These are phyloP conservation scores for Oncorhynchus masou DNA, from an alignment of 2,113 vertebrate genomes.

Conservation along the genomic window DNA sequence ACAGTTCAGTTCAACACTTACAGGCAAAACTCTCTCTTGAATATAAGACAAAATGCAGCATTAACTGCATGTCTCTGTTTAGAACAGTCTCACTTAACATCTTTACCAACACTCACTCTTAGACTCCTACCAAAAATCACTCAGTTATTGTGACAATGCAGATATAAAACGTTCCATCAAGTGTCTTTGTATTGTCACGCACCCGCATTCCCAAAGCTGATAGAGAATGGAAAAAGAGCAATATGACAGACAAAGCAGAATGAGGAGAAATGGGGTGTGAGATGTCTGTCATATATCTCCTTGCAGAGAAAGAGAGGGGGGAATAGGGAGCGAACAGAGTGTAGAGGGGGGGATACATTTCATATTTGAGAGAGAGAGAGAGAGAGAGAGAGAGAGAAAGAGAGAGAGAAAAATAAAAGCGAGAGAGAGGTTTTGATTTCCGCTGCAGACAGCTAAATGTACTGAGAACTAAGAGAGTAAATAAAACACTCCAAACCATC, in stretches of 20 bases:
- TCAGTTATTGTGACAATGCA: constrained; percentile 14
- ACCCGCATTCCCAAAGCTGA: constrained; percentile 27
- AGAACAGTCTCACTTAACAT: no score
- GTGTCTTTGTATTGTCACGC: constrained; percentile 24
- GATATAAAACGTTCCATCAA: constrained; percentile 34
- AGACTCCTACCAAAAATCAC: no score
- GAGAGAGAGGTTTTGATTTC: neutral
- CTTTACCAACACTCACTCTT: no score
- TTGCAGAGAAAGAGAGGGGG: neutral
- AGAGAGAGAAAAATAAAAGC: neutral
- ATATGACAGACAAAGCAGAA: constrained; percentile 23
- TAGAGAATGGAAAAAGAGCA: constrained; percentile 10
- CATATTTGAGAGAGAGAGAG: no score
- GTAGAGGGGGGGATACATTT: neutral
- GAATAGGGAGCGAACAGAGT: neutral
- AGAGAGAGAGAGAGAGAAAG: neutral
- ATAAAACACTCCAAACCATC: no score
- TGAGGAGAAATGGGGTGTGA: neutral
- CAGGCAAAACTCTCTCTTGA: no score
- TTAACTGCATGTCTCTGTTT: no score
- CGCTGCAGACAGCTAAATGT: neutral
- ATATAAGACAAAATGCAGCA: no score
- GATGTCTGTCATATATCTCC: constrained; percentile 24
- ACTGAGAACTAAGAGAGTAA: neutral
- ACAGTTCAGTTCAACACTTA: neutral